Percentiles rank a stretch among this genome's conserved stretches.
Conservation (phyloP, 2,797 vertebrate genomes). For the Micropoecilia bifurca region DNA sequence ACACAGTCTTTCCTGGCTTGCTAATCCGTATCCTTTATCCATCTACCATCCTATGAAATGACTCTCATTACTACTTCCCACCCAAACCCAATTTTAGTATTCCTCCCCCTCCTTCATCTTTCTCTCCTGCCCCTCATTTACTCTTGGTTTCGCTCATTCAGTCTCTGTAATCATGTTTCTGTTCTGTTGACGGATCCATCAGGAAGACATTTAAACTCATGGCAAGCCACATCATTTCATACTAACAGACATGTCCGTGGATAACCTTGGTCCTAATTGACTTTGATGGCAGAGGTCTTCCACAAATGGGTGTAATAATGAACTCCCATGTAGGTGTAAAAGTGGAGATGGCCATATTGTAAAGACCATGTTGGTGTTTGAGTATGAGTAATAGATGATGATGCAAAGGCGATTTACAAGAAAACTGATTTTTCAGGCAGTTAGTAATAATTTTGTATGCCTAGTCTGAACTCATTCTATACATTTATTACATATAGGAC, state of each 20-base stretch:
- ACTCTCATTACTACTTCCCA: conserved; percentile 46
- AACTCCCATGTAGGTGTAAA: conserved; percentile 23
- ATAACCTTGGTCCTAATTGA: conserved; percentile 76
- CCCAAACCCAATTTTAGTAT: conserved; percentile 44
- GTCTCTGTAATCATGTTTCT: conserved; percentile 58
- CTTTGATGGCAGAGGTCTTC: conserved; percentile 58
- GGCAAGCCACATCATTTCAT: conserved; percentile 60
- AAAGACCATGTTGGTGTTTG: conserved; percentile 11
- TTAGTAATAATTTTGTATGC: conserved; percentile 38
- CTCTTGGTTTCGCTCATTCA: conserved; percentile 46
- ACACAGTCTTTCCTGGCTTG: conserved; percentile 64
- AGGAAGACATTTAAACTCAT: conserved; percentile 64
- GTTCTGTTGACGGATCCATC: conserved; percentile 69
- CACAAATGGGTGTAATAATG: conserved; percentile 50
- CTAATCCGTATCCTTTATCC: conserved; percentile 59
- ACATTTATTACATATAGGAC: neutral
- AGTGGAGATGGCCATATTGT: conserved; percentile 7
- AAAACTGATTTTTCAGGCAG: conserved; percentile 54
- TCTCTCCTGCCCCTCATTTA: conserved; percentile 30
- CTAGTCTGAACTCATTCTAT: conserved; percentile 18
- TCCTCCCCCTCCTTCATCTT: conserved; percentile 37
- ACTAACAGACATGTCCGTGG: conserved; percentile 62
- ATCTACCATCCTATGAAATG: conserved; percentile 51
- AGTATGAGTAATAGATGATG: neutral
- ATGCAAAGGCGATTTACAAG: conserved; percentile 6